phyloP scores from a whole-genome alignment of 64 coral and sea anemone genomes.

The Trachythela sp. region DNA sequence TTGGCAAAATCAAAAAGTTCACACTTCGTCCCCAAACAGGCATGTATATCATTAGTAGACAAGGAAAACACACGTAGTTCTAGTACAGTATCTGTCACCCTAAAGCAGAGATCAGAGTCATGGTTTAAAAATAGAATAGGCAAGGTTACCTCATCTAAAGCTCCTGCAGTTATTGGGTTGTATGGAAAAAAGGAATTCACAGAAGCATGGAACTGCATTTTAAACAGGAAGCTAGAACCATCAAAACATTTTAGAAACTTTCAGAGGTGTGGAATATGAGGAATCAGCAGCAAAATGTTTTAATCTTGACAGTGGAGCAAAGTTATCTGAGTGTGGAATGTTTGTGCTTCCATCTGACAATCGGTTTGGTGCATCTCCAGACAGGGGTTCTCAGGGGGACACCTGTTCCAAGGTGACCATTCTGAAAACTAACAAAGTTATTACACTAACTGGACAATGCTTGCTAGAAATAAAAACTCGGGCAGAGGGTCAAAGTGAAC shows the following conservation, averaged over 20 bases:
- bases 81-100: background rate
- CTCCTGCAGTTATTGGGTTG: constrained; percentile 33
- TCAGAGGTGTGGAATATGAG: constrained; percentile 38
- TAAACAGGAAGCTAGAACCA: constrained; percentile 28
- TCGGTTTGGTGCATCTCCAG: constrained; percentile 36
- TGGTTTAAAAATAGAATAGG: constrained; percentile 40
- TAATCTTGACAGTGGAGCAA: constrained; percentile 34
- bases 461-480: constrained; percentile 12
- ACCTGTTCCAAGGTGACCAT: background rate
- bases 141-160: constrained; percentile 37
- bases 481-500: background rate
- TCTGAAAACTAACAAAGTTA: background rate
- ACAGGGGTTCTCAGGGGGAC: background rate
- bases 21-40: background rate
- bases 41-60: background rate
- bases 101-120: constrained; percentile 2
- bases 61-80: constrained; percentile 13
- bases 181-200: constrained; percentile 34
- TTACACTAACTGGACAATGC: background rate
- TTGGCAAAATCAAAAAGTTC: constrained; percentile 36
- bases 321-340: constrained; percentile 43
- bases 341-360: constrained; percentile 20
- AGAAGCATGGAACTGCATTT: constrained; percentile 44
- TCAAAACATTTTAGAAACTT: constrained; percentile 40
- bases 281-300: constrained; percentile 36